phyloP scores from a whole-genome alignment of 2,113 vertebrate genomes.

The Illadopsis cleaveri region DNA sequence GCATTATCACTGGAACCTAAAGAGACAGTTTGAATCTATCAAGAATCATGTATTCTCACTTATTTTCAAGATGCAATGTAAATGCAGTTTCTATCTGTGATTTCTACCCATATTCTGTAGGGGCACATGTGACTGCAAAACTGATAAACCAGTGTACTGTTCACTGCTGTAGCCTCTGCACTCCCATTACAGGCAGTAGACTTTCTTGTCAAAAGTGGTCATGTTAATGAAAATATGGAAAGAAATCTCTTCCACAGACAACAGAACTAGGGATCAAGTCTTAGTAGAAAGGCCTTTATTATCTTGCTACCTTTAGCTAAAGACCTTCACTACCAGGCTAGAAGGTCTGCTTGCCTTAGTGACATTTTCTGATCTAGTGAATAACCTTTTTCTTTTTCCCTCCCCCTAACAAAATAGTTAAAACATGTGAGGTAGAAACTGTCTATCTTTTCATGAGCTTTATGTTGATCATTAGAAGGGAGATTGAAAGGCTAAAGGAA shows the following conservation, averaged over 20 bases:
- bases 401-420: not conserved
- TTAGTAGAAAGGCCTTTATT: not conserved
- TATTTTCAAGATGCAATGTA: not conserved
- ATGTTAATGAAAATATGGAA: not conserved
- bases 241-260: not conserved
- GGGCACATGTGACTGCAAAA: not conserved
- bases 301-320: not conserved
- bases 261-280: not conserved
- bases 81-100: not conserved
- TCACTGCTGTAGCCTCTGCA: not conserved
- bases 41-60: not conserved
- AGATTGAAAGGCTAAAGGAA: not conserved
- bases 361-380: not conserved
- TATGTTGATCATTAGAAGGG: not conserved
- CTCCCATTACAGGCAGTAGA: not conserved
- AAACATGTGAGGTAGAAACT: not conserved
- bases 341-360: not conserved
- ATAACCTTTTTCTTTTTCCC: not conserved
- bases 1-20: not conserved
- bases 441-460: not conserved
- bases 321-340: not conserved
- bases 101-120: not conserved
- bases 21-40: not conserved
- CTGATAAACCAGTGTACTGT: not conserved
- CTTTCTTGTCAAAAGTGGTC: not conserved